Evolutionary conservation across 2,113 vertebrate species (phyloP), one percentile per base, ranked within the genome.

Genomic region (Zapornia atra): DNA sequence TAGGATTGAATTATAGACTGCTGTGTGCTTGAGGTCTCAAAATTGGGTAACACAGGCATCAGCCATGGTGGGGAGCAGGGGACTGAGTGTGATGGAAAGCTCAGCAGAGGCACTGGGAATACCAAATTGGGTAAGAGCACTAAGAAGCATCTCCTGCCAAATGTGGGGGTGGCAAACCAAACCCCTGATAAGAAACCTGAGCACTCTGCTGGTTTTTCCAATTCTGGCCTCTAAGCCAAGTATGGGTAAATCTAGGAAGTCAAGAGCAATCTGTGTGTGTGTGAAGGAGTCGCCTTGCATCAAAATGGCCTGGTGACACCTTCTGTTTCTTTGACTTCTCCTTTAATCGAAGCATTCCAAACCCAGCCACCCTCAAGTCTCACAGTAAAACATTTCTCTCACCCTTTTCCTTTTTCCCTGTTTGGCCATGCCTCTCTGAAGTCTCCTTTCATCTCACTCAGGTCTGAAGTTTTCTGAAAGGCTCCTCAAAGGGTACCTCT

Each of bases 311-410:
- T 56, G 76, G 60, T 88, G 71, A 64, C 29, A 2, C 60, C 60
- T 84, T 86, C 54, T 75, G 75, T 92, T 96, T 93, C 63, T 81
- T 70, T 92, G 88, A 88, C 80, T 88, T 94, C 65, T 94, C 60
- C 90, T 71, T 77, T 81, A 83, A 82, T 65, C 88, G 42, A 48
- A 38, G 12, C 26, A 26, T 31, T 34, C 42, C 48, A 88, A 83
- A 60, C 21, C 46, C 79, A 84, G 77, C 93, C 90, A 93, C 88
- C 79, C n/a, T 51, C 33, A 44, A 73, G 29, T 48, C 9, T 83
- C 68, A 64, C 76, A 59, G 70, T 78, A 8, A 93, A 94, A 42
- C 50, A 86, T 84, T 93, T 79, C 14, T 57, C 29, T 44, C 1
- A 2, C 15, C 5, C 5, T 21, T 38, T 69, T 31, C 42, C 51